Base-by-base conservation (phyloP, 2,888 invertebrate genomes). In the Athalia rosae region DNA sequence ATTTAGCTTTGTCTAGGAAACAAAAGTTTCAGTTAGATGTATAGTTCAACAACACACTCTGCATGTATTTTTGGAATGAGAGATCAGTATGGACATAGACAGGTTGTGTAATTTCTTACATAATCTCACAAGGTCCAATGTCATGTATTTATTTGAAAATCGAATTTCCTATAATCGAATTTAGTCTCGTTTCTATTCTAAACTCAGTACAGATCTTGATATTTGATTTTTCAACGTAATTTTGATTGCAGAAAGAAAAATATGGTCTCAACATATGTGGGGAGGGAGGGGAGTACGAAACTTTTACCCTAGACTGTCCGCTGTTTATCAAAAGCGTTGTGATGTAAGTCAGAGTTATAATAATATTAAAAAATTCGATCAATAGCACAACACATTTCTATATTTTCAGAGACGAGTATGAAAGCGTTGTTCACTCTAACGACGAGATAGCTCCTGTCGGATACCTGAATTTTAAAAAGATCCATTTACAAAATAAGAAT, bases 211-310 rank as follows among this genome's bases (percentile, higher is more conserved):
- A 3, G 2, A 62, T 43, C 4, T 9, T 11, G 45, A 62, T 62
- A 41, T 61, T 41, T 4, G 41, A 8, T 61, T 61, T 41, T 61
- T 41, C 9, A 4, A 3, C 28, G n/a, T 43, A 4, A 62, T 83
- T 88, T 87, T 85, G 83, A 87, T 90, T 90, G 76, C 88, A 92
- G 92, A 95, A 96, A 87, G 95, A 96, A 88, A 97, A 98, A 90
- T 99, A 97, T 91, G 98, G 98, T 76, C 92, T 98, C 81, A 97
- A 98, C 91, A 94, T 98, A 61, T 99, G 98, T 91, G 99, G 99
- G 28, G 99, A 99, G 91, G 99, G 99, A 66, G 99, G 99, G 76
- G 99, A 99, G 91, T 99, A 98, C 89, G 99, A 99, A 91, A 98
- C 99, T 48, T 96, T 99, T 89, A 98, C 98, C 6, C 91, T 99